Conservation (phyloP, 2,888 invertebrate species). For the Metalampra italica region DNA sequence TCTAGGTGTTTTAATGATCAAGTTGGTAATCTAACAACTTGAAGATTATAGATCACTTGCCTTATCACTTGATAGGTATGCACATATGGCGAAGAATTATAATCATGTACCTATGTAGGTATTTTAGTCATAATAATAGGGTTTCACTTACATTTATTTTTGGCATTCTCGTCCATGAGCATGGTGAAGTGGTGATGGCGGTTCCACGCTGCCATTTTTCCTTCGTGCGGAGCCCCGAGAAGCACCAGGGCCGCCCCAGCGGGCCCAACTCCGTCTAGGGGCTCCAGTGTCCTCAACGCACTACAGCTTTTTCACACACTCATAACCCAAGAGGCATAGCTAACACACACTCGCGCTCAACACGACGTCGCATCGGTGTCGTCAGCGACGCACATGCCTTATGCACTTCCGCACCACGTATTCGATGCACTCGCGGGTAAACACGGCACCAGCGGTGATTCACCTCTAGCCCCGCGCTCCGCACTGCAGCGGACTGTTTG, state of each 20-base stretch:
- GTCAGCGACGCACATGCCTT: constrained; percentile 74
- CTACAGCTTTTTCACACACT: constrained; percentile 76
- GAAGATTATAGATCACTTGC: too few species aligned
- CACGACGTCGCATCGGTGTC: constrained; percentile 67
- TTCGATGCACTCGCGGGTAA: constrained; percentile 72
- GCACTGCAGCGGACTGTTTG: constrained; percentile 65
- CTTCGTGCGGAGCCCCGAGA: constrained; percentile 79
- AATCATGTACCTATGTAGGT: background rate
- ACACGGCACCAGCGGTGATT: constrained; percentile 69
- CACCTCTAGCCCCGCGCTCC: constrained; percentile 66
- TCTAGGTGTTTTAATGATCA: too few species aligned
- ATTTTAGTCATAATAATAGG: too few species aligned
- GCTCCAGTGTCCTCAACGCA: constrained; percentile 80
- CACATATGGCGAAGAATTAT: too few species aligned
- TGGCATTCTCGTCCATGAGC: constrained; percentile 84
- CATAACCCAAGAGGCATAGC: constrained; percentile 73
- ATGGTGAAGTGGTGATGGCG: constrained; percentile 85
- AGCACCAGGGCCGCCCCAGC: constrained; percentile 79
- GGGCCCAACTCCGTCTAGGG: constrained; percentile 80
- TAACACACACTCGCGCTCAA: constrained; percentile 65
- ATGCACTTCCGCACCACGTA: constrained; percentile 71
- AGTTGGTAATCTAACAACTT: too few species aligned
- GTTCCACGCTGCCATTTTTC: constrained; percentile 85
- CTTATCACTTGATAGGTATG: too few species aligned
- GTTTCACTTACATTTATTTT: constrained; percentile 81